Evolutionary conservation across 1,140 invertebrate species (phyloP).

Genomic region (Leptopilina boulardi): DNA sequence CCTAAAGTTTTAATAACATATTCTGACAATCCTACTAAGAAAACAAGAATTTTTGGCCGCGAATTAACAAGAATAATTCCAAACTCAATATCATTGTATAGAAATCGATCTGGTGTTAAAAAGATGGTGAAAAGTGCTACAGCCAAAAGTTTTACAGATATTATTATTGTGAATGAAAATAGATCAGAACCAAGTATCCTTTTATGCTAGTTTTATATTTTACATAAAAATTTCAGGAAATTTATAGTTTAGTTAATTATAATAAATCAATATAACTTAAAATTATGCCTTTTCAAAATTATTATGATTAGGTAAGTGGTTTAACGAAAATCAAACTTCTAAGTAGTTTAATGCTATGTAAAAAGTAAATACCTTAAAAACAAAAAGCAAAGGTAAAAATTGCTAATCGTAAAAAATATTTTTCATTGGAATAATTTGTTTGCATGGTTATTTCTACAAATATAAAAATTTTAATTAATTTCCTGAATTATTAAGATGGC

Average conservation of each 20-base stretch:
- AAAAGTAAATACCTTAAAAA: too few relatives aligned
- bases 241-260: too few relatives aligned
- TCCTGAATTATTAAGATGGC: conserved; percentile 79
- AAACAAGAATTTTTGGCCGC: conserved; percentile 94
- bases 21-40: conserved; percentile 91
- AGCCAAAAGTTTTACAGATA: conserved; percentile 89
- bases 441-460: not conserved
- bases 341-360: too few relatives aligned
- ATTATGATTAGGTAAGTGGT: too few relatives aligned
- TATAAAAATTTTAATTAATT: conserved; percentile 31
- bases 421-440: not conserved
- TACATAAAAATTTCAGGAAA: conserved; percentile 22
- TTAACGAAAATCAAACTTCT: too few relatives aligned
- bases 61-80: conserved; percentile 94
- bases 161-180: conserved; percentile 96
- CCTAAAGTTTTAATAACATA: conserved; percentile 98
- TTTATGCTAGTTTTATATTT: conserved; percentile 50
- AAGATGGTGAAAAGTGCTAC: conserved; percentile 91
- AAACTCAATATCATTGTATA: conserved; percentile 87
- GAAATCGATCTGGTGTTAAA: conserved; percentile 93
- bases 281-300: too few relatives aligned
- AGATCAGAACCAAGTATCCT: conserved; percentile 88
- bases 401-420: not conserved
- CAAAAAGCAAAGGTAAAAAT: not conserved
- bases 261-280: too few relatives aligned